Percentiles rank a stretch among this genome's conserved stretches.
These are phyloP conservation scores for Protaetia brevitarsis DNA, from an alignment of 1,140 invertebrate species.

Conservation along the genomic window DNA sequence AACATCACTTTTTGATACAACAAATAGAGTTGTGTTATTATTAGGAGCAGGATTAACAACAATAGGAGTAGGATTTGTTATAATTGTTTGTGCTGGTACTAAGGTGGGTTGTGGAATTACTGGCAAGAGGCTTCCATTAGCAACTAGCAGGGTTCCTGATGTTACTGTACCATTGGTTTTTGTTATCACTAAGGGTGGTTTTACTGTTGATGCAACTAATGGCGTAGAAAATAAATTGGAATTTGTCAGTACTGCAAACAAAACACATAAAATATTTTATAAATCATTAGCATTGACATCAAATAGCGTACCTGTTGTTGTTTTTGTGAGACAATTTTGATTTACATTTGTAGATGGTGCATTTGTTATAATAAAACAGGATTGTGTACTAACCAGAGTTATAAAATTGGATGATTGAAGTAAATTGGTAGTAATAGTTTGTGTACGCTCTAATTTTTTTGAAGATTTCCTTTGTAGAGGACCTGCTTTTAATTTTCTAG, in stretches of 20 bases:
- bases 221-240: slow-evolving; percentile 34
- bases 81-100: slow-evolving; percentile 24
- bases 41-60: slow-evolving; percentile 9
- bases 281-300: not conserved
- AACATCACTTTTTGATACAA: slow-evolving; percentile 24
- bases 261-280: not conserved
- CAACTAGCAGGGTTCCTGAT: slow-evolving; percentile 41
- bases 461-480: not conserved
- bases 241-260: slow-evolving; percentile 37
- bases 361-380: slow-evolving; percentile 38
- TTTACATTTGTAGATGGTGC: slow-evolving; percentile 28
- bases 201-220: slow-evolving; percentile 33
- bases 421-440: slow-evolving; percentile 17
- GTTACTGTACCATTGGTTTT: slow-evolving; percentile 28
- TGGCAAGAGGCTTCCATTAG: slow-evolving; percentile 41
- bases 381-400: slow-evolving; percentile 25
- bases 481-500: not conserved
- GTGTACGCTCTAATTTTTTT: not conserved
- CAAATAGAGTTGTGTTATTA: slow-evolving; percentile 27
- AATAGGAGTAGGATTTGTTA: slow-evolving; percentile 28
- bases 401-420: slow-evolving; percentile 8
- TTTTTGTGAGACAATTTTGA: slow-evolving; percentile 22
- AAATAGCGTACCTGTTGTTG: slow-evolving; percentile 16
- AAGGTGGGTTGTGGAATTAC: slow-evolving; percentile 29
- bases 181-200: slow-evolving; percentile 26